A percentile compares a stretch with the other conserved stretches of the same genome.
Conservation (phyloP, 2,888 invertebrate species). For the Idaea aversata region DNA sequence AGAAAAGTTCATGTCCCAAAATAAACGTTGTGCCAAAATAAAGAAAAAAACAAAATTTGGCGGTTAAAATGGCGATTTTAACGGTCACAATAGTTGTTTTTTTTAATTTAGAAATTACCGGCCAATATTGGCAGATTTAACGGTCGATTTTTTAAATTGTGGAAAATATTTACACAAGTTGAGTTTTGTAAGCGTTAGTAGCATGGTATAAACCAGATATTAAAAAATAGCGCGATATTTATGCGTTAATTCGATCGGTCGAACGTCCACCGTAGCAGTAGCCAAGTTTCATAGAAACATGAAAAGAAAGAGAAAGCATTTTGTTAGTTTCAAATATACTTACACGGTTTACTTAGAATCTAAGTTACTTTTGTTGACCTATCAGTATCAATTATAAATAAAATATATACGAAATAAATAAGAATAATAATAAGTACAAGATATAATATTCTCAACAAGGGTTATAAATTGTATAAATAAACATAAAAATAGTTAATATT, state of each 20-base stretch:
- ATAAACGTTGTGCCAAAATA: background rate
- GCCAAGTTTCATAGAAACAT: conserved; percentile 80
- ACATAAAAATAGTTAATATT: conserved; percentile 6
- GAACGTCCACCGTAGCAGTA: conserved; percentile 51
- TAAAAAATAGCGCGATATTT: conserved; percentile 64
- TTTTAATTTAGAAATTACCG: background rate
- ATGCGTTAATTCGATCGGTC: conserved; percentile 63
- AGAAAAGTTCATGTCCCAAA: conserved; percentile 8
- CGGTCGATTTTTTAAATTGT: background rate
- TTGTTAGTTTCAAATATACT: conserved; percentile 72
- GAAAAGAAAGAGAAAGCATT: conserved; percentile 79
- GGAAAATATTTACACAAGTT: conserved; percentile 28
- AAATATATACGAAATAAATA: background rate
- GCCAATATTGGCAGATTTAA: background rate
- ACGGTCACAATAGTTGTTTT: background rate
- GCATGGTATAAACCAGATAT: conserved; percentile 79
- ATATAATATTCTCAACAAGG: background rate
- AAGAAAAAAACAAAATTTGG: background rate
- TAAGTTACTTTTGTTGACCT: conserved; percentile 33
- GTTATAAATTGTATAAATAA: conserved; percentile 4
- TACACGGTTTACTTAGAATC: conserved; percentile 42
- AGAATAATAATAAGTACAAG: background rate
- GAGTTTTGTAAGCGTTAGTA: conserved; percentile 71
- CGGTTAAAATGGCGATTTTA: background rate
- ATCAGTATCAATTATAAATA: conserved; percentile 2